Conservation (phyloP, 2,888 invertebrate species). For the Heliothis peltigera region DNA sequence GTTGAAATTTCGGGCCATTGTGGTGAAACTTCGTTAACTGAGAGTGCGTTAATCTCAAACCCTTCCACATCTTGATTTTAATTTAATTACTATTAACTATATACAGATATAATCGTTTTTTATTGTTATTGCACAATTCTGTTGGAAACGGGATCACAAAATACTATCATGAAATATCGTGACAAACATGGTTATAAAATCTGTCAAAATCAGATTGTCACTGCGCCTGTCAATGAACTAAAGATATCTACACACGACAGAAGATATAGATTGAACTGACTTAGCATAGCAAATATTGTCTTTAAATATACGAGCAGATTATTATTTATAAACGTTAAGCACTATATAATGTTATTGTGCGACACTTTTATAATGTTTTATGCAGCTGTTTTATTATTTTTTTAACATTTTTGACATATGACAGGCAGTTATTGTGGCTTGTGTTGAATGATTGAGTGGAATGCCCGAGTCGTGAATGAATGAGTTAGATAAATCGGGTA, state of each 20-base stretch:
- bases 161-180: slow-evolving; percentile 74
- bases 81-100: slow-evolving; percentile 66
- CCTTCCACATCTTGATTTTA: slow-evolving; percentile 84
- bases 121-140: slow-evolving; percentile 80
- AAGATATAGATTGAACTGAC: slow-evolving; percentile 13
- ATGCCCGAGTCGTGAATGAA: background rate
- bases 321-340: slow-evolving; percentile 1
- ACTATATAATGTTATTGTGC: slow-evolving; percentile 3
- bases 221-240: slow-evolving; percentile 40
- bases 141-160: slow-evolving; percentile 78
- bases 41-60: slow-evolving; percentile 85
- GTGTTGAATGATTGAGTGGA: slow-evolving; percentile 4
- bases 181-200: slow-evolving; percentile 87
- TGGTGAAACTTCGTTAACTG: slow-evolving; percentile 85
- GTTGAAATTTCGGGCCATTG: slow-evolving; percentile 82
- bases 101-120: slow-evolving; percentile 66
- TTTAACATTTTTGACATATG: slow-evolving; percentile 21
- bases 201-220: slow-evolving; percentile 67
- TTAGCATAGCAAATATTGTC: slow-evolving; percentile 10
- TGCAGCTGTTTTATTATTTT: slow-evolving; percentile 1
- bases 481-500: background rate
- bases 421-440: slow-evolving; percentile 5
- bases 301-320: slow-evolving; percentile 1
- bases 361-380: background rate
- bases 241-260: slow-evolving; percentile 23